Evolutionary conservation across 2,888 invertebrate species (phyloP).

Genomic region (Tinea trinotella): DNA sequence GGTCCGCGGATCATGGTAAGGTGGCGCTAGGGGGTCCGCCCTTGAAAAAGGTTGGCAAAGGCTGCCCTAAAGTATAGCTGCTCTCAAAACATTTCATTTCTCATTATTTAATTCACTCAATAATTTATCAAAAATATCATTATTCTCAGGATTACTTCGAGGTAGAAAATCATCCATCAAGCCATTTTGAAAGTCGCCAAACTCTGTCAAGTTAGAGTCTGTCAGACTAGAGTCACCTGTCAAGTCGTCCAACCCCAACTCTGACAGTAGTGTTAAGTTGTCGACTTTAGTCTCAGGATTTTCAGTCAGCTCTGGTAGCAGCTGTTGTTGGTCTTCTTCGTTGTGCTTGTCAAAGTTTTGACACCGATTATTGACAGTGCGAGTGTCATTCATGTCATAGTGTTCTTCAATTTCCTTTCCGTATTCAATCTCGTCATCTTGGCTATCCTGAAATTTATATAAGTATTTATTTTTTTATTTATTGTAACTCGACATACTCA

Average conservation of each 20-base stretch:
- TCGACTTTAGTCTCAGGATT: slow-evolving; percentile 31
- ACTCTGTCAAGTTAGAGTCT: slow-evolving; percentile 34
- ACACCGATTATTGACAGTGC: slow-evolving; percentile 50
- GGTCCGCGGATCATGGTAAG: too few relatives aligned
- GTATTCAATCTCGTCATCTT: slow-evolving; percentile 68
- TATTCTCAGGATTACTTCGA: slow-evolving; percentile 32
- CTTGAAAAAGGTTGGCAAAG: too few relatives aligned
- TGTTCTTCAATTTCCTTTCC: slow-evolving; percentile 62
- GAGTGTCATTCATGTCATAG: slow-evolving; percentile 55
- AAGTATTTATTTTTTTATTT: too few relatives aligned
- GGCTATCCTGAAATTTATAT: slow-evolving; percentile 53
- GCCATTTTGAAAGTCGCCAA: slow-evolving; percentile 62
- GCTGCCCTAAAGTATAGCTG: too few relatives aligned
- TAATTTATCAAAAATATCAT: slow-evolving; percentile 57
- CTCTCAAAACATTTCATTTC: too few relatives aligned
- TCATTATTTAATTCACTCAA: slow-evolving; percentile 36
- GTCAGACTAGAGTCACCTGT: slow-evolving; percentile 46
- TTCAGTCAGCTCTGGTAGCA: slow-evolving; percentile 41
- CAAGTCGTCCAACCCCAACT: slow-evolving; percentile 68
- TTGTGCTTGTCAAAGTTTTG: slow-evolving; percentile 49
- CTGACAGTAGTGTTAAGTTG: slow-evolving; percentile 63
- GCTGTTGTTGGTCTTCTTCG: slow-evolving; percentile 46
- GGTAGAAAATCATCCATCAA: slow-evolving; percentile 41
- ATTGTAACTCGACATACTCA: too few relatives aligned
- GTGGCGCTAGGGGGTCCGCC: too few relatives aligned